Base-by-base conservation (phyloP, 2,113 vertebrate genomes). In the Callorhinus ursinus region DNA sequence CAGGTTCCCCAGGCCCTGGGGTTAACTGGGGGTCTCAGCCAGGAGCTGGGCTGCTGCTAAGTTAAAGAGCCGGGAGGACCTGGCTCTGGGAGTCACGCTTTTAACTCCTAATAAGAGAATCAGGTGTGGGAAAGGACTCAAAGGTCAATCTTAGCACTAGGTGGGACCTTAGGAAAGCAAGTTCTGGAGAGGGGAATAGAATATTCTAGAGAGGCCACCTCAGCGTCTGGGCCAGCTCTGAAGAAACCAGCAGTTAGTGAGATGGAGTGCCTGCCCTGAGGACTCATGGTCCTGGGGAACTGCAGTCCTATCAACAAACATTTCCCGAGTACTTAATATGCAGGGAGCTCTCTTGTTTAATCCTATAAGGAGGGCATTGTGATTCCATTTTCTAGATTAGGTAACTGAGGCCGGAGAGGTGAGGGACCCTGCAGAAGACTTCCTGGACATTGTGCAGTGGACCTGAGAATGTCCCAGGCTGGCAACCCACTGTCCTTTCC, bases 301-400 rank as follows among this genome's bases (percentile, higher is more conserved):
- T 7, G 33, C 3, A 49, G 31, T 65, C 10, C 3, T 7, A 24
- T 22, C 55, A 8, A 2, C 22, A 12, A 21, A 9, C 21, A 1
- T 6, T 28, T 9, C 19, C 39, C 0, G 5, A 26, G 24, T 3
- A 4, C 33, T 11, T 4, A 11, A 0, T 9, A 21, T 8, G 1
- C 53, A 4, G 71, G 67, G 18, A 83, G 72, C 21, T 9, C 2
- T 33, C 22, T 36, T 5, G 3, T 53, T 31, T 24, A 19, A 74
- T n/a, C 4, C 59, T 5, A 2, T 1, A 15, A 76, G 51, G 42
- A 46, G 53, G 69, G 21, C 2, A 0, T 9, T 39, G 1, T 4
- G 31, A 42, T 55, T 67, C 42, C 80, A 71, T 18, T 88, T 67
- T 51, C 76, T 3, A 63, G 93, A 80, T 67, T 26, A 51, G 42